Evolutionary conservation across 2,113 vertebrate species (phyloP).

Genomic region (Oreochromis tanganicae): DNA sequence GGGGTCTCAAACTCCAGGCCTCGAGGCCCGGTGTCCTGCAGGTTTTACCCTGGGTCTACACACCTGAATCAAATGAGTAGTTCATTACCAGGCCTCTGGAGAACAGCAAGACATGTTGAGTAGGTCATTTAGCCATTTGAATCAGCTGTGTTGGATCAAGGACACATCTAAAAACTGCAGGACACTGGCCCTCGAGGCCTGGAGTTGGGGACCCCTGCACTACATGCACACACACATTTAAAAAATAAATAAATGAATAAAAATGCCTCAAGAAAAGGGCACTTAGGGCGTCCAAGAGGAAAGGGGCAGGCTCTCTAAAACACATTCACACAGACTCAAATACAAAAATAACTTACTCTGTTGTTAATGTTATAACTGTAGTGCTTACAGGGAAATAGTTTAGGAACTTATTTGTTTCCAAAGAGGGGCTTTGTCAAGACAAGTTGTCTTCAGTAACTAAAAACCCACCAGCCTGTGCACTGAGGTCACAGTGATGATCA

Average conservation of each 20-base stretch:
- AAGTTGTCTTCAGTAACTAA: background rate
- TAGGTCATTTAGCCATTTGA: background rate
- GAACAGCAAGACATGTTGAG: background rate
- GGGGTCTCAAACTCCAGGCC: too few species aligned
- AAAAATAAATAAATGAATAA: background rate
- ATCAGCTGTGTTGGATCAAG: background rate
- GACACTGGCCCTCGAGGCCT: rapidly evolving
- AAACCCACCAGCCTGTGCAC: background rate
- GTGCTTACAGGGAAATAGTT: background rate
- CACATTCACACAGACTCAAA: background rate
- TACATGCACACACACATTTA: background rate
- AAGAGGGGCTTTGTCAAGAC: background rate
- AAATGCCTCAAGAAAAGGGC: background rate
- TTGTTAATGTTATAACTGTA: background rate
- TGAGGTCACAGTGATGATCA: background rate
- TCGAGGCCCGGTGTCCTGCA: too few species aligned
- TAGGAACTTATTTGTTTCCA: background rate
- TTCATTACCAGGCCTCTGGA: background rate
- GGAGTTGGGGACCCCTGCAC: background rate
- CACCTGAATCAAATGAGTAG: too few species aligned
- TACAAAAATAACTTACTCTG: background rate
- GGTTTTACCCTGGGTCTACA: too few species aligned
- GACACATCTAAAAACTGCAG: background rate
- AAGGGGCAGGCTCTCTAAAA: background rate
- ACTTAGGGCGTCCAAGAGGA: background rate